These are phyloP conservation scores for Patella depressa DNA, from an alignment of 2,888 invertebrate species.

Conservation along the genomic window DNA sequence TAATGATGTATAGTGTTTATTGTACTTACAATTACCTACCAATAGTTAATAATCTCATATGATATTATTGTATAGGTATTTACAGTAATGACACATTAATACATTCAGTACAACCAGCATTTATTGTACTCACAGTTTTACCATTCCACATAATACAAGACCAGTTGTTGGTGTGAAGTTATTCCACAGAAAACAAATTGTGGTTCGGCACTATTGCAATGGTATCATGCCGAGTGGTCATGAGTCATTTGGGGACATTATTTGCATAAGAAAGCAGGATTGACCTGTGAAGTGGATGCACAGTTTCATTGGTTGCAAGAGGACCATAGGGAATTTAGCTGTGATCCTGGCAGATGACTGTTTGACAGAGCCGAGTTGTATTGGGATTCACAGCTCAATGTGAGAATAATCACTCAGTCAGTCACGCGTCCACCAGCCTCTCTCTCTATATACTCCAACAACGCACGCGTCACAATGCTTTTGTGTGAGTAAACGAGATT, in stretches of 20 bases:
- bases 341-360: slow-evolving; percentile 5
- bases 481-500: neutral
- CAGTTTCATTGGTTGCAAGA: neutral
- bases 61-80: too few relatives aligned
- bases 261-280: slow-evolving; percentile 5
- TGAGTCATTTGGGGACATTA: slow-evolving; percentile 5
- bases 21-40: too few relatives aligned
- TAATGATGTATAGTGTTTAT: too few relatives aligned
- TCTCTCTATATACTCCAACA: neutral
- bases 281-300: slow-evolving; percentile 5
- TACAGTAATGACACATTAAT: too few relatives aligned
- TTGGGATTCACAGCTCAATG: slow-evolving; percentile 10
- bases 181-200: slow-evolving; percentile 2
- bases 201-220: neutral
- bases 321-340: slow-evolving; percentile 4
- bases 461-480: slow-evolving; percentile 7
- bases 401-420: slow-evolving; percentile 11
- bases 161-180: neutral
- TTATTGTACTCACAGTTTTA: too few relatives aligned
- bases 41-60: too few relatives aligned
- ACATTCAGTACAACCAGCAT: too few relatives aligned
- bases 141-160: neutral
- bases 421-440: slow-evolving; percentile 10
- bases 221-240: too few relatives aligned
- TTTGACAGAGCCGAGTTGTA: slow-evolving; percentile 10